A percentile compares a stretch with the other conserved stretches of the same genome.
Conservation (phyloP, 2,888 invertebrate species). For the Mimas tiliae region DNA sequence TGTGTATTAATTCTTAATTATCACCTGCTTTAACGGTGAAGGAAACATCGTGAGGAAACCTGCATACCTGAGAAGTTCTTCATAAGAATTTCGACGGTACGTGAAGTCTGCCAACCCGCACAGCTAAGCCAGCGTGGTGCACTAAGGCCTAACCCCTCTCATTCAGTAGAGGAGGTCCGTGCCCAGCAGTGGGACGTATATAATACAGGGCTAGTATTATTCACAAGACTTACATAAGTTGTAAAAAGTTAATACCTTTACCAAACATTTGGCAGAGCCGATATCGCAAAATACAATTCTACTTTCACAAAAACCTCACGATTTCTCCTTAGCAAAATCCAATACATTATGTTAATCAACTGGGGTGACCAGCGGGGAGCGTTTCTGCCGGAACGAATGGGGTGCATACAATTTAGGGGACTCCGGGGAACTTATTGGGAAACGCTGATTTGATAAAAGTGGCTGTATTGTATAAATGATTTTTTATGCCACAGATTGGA, state of each 20-base stretch:
- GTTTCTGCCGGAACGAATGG: slow-evolving; percentile 45
- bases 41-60: no score
- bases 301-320: slow-evolving; percentile 36
- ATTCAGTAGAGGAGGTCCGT: no score
- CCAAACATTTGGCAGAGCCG: neutral
- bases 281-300: slow-evolving; percentile 33
- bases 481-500: neutral
- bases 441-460: slow-evolving; percentile 52
- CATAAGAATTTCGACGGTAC: no score
- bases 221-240: no score
- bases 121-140: no score
- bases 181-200: no score
- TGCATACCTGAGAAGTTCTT: no score
- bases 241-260: neutral
- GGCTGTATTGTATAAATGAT: slow-evolving; percentile 29
- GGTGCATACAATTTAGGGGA: slow-evolving; percentile 51
- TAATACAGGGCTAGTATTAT: no score
- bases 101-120: no score
- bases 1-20: no score
- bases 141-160: no score
- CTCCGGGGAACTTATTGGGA: slow-evolving; percentile 36
- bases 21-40: no score
- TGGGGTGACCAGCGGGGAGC: slow-evolving; percentile 39
- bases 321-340: slow-evolving; percentile 29
- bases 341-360: slow-evolving; percentile 40